Conservation (phyloP, 2,888 invertebrate genomes). For the Lycophotia porphyrea region DNA sequence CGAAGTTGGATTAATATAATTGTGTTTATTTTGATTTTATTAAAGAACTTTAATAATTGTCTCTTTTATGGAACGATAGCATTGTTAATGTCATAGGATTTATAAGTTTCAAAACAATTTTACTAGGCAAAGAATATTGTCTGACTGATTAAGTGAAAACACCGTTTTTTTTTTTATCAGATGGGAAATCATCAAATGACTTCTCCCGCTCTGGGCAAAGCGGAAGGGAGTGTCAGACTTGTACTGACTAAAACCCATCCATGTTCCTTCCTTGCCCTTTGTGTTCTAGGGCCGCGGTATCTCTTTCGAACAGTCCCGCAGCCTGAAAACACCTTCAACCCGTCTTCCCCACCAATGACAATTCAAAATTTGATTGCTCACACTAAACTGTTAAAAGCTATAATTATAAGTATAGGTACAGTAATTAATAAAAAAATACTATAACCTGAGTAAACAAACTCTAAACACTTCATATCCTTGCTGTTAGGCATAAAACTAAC, state of each 20-base stretch:
- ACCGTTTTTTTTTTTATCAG: no score
- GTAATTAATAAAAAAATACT: no score
- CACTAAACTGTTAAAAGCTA: not conserved
- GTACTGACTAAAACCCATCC: no score
- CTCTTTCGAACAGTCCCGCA: no score
- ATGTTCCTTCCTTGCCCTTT: no score
- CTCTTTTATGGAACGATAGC: not conserved
- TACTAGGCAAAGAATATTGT: not conserved
- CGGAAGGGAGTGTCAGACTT: no score
- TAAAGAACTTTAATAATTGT: not conserved
- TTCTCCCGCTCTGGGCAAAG: no score
- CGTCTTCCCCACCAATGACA: not conserved
- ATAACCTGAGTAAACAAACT: not conserved
- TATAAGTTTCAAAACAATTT: not conserved
- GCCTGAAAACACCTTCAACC: no score
- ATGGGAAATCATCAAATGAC: no score
- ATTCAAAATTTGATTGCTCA: not conserved
- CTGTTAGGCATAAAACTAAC: conserved; percentile 36
- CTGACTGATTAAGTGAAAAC: no score
- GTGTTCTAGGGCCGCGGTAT: no score
- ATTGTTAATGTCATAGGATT: not conserved
- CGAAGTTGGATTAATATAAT: not conserved
- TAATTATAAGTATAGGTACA: no score
- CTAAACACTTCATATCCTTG: not conserved
- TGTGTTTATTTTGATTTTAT: not conserved